phyloP scores from a whole-genome alignment of 2,113 vertebrate genomes.

The Phasianus colchicus region DNA sequence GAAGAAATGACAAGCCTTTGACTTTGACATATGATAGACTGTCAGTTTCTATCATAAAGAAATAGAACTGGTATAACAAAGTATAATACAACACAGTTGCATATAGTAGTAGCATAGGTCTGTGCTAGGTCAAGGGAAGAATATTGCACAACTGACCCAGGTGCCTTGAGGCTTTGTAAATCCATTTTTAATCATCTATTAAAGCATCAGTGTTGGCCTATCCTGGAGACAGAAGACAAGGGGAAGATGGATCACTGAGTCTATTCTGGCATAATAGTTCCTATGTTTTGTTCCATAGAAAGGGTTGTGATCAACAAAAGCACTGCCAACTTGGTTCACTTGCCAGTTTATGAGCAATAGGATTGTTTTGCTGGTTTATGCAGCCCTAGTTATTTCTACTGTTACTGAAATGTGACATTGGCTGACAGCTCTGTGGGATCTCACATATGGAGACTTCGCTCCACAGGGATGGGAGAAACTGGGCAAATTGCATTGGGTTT shows the following conservation, averaged over 20 bases:
- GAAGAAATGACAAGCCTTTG: not conserved
- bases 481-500: constrained; percentile 61
- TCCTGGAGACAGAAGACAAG: constrained; percentile 21
- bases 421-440: constrained; percentile 72
- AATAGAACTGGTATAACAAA: not conserved
- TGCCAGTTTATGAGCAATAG: constrained; percentile 55
- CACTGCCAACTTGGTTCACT: constrained; percentile 31
- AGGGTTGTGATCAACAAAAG: constrained; percentile 41
- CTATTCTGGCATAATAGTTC: not conserved
- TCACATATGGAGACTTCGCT: constrained; percentile 63
- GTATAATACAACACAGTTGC: not conserved
- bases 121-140: not conserved
- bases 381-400: constrained; percentile 46
- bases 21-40: not conserved
- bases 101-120: not conserved
- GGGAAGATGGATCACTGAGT: constrained; percentile 33
- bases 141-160: constrained; percentile 1
- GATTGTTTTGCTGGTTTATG: constrained; percentile 47
- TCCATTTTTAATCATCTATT: not conserved
- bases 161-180: not conserved
- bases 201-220: not conserved
- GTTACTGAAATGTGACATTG: constrained; percentile 64
- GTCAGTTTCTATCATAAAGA: not conserved
- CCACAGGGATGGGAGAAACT: constrained; percentile 60
- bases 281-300: constrained; percentile 25